A percentile compares a stretch with the other conserved stretches of the same genome.
Evolutionary conservation across 2,888 invertebrate genomes (phyloP).

Genomic region (Oasisia sp.): DNA sequence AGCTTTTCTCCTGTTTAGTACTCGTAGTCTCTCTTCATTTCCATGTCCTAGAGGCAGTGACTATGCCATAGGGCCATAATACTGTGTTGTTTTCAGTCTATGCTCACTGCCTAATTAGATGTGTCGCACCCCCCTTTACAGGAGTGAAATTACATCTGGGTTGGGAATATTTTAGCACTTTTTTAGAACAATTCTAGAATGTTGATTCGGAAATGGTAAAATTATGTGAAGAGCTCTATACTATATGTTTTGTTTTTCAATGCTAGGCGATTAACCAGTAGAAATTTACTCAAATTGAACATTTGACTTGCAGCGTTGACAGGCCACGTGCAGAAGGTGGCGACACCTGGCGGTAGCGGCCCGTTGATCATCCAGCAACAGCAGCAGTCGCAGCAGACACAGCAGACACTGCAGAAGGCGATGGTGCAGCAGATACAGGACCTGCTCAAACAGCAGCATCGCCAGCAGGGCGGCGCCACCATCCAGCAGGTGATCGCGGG

Average conservation of each 20-base stretch:
- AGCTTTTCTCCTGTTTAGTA: not conserved
- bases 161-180: too few relatives aligned
- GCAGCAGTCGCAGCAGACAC: slow-evolving; percentile 62
- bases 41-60: not conserved
- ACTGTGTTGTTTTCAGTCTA: too few relatives aligned
- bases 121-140: too few relatives aligned
- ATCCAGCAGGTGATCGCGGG: slow-evolving; percentile 52
- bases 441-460: slow-evolving; percentile 73
- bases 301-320: slow-evolving; percentile 38
- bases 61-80: too few relatives aligned
- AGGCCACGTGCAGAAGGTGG: slow-evolving; percentile 39
- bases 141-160: too few relatives aligned
- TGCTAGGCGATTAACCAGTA: not conserved
- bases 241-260: too few relatives aligned
- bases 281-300: not conserved
- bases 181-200: too few relatives aligned
- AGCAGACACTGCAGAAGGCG: slow-evolving; percentile 48
- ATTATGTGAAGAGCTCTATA: too few relatives aligned
- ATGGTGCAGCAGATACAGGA: slow-evolving; percentile 79
- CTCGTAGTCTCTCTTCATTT: not conserved
- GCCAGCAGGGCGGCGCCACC: slow-evolving; percentile 45
- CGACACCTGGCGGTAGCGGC: slow-evolving; percentile 44
- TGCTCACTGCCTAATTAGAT: too few relatives aligned
- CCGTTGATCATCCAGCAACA: slow-evolving; percentile 72
- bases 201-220: too few relatives aligned